Conservation (phyloP, 1,140 invertebrate genomes). For the Maniola jurtina region DNA sequence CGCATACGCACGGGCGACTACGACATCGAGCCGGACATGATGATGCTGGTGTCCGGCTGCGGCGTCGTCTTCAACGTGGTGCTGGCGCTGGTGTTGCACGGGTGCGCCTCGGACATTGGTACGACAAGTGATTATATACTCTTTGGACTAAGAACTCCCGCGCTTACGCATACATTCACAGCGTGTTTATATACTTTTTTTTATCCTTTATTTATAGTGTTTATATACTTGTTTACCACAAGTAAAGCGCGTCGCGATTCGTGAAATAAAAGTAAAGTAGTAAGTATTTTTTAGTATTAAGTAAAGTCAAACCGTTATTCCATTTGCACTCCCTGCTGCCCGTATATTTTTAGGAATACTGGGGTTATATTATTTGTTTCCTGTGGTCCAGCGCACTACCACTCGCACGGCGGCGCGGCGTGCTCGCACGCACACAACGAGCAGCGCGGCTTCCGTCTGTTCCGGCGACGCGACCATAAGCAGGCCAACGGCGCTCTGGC, state of each 20-base stretch:
- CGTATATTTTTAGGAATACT: no score
- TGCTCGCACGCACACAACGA: constrained; percentile 48
- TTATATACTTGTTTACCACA: no score
- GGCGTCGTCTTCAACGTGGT: constrained; percentile 92
- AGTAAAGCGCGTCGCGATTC: no score
- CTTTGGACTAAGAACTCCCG: no score
- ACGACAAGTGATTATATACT: constrained; percentile 4
- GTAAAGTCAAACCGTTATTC: no score
- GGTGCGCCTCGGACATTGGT: constrained; percentile 77
- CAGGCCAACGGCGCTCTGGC: constrained; percentile 50
- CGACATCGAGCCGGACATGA: constrained; percentile 89
- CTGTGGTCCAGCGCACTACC: constrained; percentile 55
- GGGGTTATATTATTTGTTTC: no score
- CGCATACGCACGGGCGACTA: constrained; percentile 87
- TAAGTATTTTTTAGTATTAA: no score
- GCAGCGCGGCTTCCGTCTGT: constrained; percentile 40
- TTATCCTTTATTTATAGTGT: no score
- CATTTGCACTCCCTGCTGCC: no score
- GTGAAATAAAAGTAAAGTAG: no score
- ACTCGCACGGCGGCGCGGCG: constrained; percentile 66
- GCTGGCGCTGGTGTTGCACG: constrained; percentile 88
- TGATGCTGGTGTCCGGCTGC: constrained; percentile 91
- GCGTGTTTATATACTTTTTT: no score
- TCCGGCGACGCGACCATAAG: constrained; percentile 43
- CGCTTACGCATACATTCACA: no score